Conservation (phyloP, 2,888 invertebrate species). For the Scotopteryx bipunctaria region DNA sequence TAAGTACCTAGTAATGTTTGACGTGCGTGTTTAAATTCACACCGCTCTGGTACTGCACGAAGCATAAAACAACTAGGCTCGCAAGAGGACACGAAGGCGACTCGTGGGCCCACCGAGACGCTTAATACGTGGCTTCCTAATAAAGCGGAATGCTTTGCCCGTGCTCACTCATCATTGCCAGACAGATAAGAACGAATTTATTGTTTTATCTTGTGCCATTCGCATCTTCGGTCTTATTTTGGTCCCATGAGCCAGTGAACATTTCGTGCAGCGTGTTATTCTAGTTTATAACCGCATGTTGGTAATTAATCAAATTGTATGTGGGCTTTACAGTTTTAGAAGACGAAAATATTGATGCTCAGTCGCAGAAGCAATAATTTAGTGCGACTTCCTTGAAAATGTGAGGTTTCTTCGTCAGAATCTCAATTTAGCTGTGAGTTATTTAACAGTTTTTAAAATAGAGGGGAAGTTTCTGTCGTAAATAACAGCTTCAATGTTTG, state of each 20-base stretch:
- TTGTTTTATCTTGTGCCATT: constrained; percentile 38
- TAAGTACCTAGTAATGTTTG: constrained; percentile 42
- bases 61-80: not conserved
- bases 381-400: constrained; percentile 29
- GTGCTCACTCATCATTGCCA: constrained; percentile 48
- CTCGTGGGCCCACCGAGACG: constrained; percentile 59
- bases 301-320: constrained; percentile 37
- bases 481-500: constrained; percentile 16
- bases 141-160: constrained; percentile 60
- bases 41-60: constrained; percentile 48
- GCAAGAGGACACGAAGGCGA: constrained; percentile 47
- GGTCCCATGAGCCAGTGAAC: not conserved
- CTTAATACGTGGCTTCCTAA: constrained; percentile 78
- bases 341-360: constrained; percentile 34
- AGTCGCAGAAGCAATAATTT: constrained; percentile 5
- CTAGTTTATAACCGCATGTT: constrained; percentile 13
- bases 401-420: constrained; percentile 22
- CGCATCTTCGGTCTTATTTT: constrained; percentile 12
- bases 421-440: constrained; percentile 23
- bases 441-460: constrained; percentile 23
- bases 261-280: constrained; percentile 12
- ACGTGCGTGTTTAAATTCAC: constrained; percentile 46
- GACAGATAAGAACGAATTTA: constrained; percentile 45
- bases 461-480: constrained; percentile 14
- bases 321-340: constrained; percentile 34